phyloP scores from a whole-genome alignment of 2,888 invertebrate species.

The Lasius platythorax region DNA sequence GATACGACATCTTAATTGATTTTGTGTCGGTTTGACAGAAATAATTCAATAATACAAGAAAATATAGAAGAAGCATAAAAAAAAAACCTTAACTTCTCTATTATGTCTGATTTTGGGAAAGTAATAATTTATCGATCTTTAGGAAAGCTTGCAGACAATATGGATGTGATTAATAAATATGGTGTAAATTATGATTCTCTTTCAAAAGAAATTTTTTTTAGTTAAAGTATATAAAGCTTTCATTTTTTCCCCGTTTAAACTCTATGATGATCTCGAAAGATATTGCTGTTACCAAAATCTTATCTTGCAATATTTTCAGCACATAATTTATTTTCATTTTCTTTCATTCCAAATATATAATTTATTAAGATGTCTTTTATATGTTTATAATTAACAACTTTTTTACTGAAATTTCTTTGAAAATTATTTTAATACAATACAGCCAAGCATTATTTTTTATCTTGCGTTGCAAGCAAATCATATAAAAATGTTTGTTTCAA shows the following conservation, averaged over 20 bases:
- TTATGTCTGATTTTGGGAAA: neutral
- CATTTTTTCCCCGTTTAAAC: neutral
- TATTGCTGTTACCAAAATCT: no score
- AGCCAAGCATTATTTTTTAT: neutral
- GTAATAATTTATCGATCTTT: neutral
- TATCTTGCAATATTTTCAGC: neutral
- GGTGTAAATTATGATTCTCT: no score
- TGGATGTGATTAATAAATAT: neutral
- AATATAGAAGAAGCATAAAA: neutral
- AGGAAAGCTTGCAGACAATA: neutral
- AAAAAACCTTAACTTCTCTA: neutral
- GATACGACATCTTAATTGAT: conserved; percentile 31
- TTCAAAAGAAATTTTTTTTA: no score
- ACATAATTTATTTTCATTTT: neutral
- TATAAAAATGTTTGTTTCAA: neutral
- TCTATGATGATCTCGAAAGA: neutral
- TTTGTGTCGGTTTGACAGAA: conserved; percentile 20
- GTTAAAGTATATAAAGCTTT: neutral
- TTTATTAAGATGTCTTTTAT: neutral
- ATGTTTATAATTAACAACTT: neutral
- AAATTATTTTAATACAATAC: neutral
- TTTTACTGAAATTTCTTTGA: neutral
- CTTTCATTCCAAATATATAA: neutral
- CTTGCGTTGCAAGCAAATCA: neutral
- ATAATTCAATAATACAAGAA: conserved; percentile 6